These are phyloP conservation scores for Callimorpha dominula DNA, from an alignment of 2,888 invertebrate genomes.

Conservation along the genomic window DNA sequence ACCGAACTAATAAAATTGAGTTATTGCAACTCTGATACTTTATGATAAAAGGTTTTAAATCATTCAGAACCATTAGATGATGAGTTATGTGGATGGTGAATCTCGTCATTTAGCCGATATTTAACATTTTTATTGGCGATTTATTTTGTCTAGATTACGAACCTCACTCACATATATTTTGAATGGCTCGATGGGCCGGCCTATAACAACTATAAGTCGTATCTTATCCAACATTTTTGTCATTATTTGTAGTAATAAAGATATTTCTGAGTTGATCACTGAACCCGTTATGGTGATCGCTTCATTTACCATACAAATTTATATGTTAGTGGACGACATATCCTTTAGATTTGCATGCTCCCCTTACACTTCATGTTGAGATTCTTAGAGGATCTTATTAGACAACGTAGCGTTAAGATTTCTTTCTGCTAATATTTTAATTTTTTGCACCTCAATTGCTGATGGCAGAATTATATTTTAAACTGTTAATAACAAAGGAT, in stretches of 20 bases:
- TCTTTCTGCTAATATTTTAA: conserved; percentile 73
- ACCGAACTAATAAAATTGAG: conserved; percentile 85
- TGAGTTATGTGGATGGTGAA: conserved; percentile 82
- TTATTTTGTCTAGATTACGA: conserved; percentile 79
- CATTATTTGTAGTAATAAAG: conserved; percentile 78
- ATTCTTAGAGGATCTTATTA: conserved; percentile 62
- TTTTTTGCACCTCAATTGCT: conserved; percentile 73
- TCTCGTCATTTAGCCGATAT: conserved; percentile 82
- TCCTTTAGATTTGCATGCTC: conserved; percentile 84
- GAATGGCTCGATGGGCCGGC: conserved; percentile 64
- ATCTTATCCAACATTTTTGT: conserved; percentile 75
- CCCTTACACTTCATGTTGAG: conserved; percentile 65
- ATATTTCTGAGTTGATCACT: conserved; percentile 83
- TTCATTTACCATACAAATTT: conserved; percentile 82
- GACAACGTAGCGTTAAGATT: conserved; percentile 71
- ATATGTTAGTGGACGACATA: conserved; percentile 76
- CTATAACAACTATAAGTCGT: conserved; percentile 61
- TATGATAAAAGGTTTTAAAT: conserved; percentile 86
- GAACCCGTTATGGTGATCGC: conserved; percentile 81
- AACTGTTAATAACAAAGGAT: not conserved
- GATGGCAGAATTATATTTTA: conserved; percentile 43
- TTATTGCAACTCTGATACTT: conserved; percentile 84
- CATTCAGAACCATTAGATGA: conserved; percentile 85
- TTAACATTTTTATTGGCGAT: conserved; percentile 84
- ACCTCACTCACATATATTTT: conserved; percentile 77